Conservation (phyloP, 2,113 vertebrate species). For the Paedocypris sp. region DNA sequence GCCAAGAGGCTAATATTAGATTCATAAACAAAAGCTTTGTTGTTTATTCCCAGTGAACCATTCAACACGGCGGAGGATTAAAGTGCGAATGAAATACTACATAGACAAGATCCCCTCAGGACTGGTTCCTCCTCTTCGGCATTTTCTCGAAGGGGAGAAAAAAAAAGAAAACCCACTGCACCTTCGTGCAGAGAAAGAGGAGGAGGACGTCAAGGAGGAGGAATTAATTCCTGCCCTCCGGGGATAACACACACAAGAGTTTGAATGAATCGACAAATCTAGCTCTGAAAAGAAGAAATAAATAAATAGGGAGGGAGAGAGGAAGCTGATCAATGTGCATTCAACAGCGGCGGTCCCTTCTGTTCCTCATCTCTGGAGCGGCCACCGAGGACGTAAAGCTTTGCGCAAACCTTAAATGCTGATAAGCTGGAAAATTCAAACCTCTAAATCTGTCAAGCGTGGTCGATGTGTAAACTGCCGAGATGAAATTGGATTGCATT, state of each 20-base stretch:
- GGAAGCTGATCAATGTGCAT: conserved; percentile 11
- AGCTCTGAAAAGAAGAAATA: conserved; percentile 45
- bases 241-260: conserved; percentile 60
- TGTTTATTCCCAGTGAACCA: conserved; percentile 61
- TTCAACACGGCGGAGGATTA: conserved; percentile 69
- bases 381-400: not conserved
- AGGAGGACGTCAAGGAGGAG: conserved; percentile 65
- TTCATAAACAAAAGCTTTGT: conserved; percentile 65
- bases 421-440: not conserved
- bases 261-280: conserved; percentile 64
- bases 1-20: conserved; percentile 71
- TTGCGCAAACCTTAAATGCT: not conserved
- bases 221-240: conserved; percentile 71
- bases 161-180: conserved; percentile 50
- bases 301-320: conserved; percentile 12
- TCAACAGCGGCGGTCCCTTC: conserved; percentile 9
- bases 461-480: not conserved
- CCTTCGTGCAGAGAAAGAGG: conserved; percentile 54
- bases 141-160: conserved; percentile 53
- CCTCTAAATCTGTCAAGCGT: not conserved
- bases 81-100: conserved; percentile 69
- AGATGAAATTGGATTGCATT: not conserved
- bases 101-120: conserved; percentile 68
- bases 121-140: conserved; percentile 58
- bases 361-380: not conserved